phyloP scores from a whole-genome alignment of 2,797 vertebrate species.

The Oryzias sinensis region DNA sequence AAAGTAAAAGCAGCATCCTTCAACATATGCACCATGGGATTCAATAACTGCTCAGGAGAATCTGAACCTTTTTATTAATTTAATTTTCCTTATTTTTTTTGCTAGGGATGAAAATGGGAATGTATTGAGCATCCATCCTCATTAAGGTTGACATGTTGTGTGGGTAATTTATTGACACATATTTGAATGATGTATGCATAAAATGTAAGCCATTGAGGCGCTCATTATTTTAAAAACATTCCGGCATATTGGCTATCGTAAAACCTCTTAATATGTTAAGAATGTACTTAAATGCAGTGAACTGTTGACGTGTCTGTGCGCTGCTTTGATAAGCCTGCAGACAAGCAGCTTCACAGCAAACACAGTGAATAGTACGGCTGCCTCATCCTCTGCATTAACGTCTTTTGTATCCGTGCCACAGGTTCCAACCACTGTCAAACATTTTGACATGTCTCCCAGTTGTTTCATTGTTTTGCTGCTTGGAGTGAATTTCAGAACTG shows the following conservation, averaged over 20 bases:
- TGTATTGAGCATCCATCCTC: conserved; percentile 17
- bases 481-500: conserved; percentile 38
- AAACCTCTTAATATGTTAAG: conserved; percentile 61
- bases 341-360: conserved; percentile 13
- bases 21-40: conserved; percentile 26
- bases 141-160: conserved; percentile 33
- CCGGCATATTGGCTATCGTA: conserved; percentile 47
- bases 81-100: conserved; percentile 1
- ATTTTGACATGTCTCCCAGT: conserved; percentile 31
- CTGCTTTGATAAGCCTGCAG: conserved; percentile 32
- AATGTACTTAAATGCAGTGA: conserved; percentile 65
- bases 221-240: conserved; percentile 65
- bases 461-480: conserved; percentile 45
- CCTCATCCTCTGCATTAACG: conserved; percentile 25
- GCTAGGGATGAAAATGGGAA: conserved; percentile 13
- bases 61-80: conserved; percentile 8
- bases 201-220: conserved; percentile 31
- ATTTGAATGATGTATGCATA: conserved; percentile 55
- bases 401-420: conserved; percentile 24
- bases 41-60: conserved; percentile 2
- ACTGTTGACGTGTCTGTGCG: conserved; percentile 49
- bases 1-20: conserved; percentile 46
- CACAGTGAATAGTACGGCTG: conserved; percentile 17
- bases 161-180: conserved; percentile 48
- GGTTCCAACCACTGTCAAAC: conserved; percentile 34